Conservation (phyloP, 1,140 invertebrate species). For the Bombus waltoni region DNA sequence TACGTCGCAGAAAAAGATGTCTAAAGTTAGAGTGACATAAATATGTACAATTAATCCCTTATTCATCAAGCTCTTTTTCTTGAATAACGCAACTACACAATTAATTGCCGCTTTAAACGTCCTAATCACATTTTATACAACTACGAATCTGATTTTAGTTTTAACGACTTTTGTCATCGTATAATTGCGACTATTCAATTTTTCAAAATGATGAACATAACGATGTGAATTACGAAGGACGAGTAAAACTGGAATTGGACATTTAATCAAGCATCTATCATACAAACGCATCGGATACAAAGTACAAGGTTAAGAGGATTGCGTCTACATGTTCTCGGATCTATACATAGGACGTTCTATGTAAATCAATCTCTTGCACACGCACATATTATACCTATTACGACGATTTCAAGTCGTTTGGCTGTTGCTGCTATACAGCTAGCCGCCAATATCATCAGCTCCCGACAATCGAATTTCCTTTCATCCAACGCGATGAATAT, state of each 20-base stretch:
- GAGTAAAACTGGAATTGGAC: neutral
- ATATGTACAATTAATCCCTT: too few species aligned
- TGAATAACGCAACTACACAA: too few species aligned
- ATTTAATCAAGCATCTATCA: neutral
- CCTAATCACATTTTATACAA: too few species aligned
- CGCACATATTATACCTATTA: neutral
- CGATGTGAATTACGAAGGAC: neutral
- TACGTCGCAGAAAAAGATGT: too few species aligned
- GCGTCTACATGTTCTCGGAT: neutral
- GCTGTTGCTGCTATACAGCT: neutral
- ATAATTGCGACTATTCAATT: too few species aligned
- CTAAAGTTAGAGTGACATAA: too few species aligned
- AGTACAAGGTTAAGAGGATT: neutral
- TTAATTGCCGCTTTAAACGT: too few species aligned
- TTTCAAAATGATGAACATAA: too few species aligned
- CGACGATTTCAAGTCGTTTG: neutral
- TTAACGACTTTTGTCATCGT: too few species aligned
- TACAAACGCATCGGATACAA: neutral
- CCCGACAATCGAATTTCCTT: conserved; percentile 42
- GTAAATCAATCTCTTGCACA: conserved; percentile 7
- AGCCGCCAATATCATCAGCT: conserved; percentile 6
- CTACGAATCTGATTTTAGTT: too few species aligned
- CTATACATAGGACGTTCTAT: neutral
- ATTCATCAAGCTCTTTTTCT: too few species aligned
- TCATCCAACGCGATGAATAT: conserved; percentile 43